These are phyloP conservation scores for Mallateleia sp. DNA, from an alignment of 2,888 invertebrate species.

Conservation along the genomic window DNA sequence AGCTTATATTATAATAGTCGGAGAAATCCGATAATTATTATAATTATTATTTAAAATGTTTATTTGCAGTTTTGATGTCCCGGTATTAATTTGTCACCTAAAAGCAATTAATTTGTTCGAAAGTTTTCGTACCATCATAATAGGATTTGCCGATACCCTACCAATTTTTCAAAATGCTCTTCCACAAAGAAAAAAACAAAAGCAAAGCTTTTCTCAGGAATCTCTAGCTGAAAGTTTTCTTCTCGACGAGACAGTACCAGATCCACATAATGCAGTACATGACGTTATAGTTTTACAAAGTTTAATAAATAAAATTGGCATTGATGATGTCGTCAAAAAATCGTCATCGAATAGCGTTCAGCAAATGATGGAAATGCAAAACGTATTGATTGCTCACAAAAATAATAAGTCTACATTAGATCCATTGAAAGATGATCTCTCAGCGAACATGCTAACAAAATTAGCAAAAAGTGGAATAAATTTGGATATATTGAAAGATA, in stretches of 20 bases:
- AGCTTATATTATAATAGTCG: too few species aligned
- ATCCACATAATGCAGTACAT: constrained; percentile 15
- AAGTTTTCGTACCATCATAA: neutral
- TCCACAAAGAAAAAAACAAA: constrained; percentile 17
- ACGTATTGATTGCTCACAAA: neutral
- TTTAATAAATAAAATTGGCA: neutral
- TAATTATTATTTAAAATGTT: too few species aligned
- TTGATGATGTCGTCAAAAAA: neutral
- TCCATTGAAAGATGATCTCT: neutral
- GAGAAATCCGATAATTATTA: too few species aligned
- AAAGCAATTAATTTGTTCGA: constrained; percentile 7
- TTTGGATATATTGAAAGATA: neutral
- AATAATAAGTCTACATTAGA: constrained; percentile 4
- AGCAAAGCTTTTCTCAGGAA: constrained; percentile 13
- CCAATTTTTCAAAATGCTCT: constrained; percentile 2
- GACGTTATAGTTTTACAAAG: constrained; percentile 4
- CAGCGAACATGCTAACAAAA: constrained; percentile 2
- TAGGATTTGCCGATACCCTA: constrained; percentile 24
- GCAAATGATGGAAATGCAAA: neutral
- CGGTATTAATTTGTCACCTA: constrained; percentile 13
- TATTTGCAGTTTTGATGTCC: constrained; percentile 19
- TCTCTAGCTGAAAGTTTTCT: neutral
- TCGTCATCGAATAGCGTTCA: neutral
- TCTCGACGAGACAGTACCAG: neutral
- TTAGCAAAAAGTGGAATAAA: constrained; percentile 5